phyloP scores from a whole-genome alignment of 2,888 invertebrate genomes.

The Trisateles emortualis region DNA sequence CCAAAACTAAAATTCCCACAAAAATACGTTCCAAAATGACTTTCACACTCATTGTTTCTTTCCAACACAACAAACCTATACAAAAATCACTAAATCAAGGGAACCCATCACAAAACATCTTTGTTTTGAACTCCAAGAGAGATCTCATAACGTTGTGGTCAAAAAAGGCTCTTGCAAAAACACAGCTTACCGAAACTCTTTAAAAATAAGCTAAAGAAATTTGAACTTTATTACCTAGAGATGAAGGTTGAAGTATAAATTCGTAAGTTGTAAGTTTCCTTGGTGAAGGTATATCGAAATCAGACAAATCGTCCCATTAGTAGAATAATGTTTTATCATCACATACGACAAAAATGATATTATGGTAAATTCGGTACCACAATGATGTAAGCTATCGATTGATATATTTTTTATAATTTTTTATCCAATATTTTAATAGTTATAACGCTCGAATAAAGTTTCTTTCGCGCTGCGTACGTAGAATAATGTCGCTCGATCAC shows the following conservation, averaged over 20 bases:
- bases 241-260: neutral
- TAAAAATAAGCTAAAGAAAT: conserved; percentile 20
- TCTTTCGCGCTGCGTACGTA: too few relatives aligned
- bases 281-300: conserved; percentile 78
- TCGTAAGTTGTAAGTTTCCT: conserved; percentile 15
- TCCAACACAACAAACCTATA: conserved; percentile 45
- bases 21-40: conserved; percentile 6
- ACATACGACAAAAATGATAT: too few relatives aligned
- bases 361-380: too few relatives aligned
- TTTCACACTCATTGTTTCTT: conserved; percentile 43
- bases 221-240: conserved; percentile 32
- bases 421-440: too few relatives aligned
- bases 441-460: too few relatives aligned
- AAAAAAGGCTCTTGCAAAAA: conserved; percentile 68
- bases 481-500: too few relatives aligned
- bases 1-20: conserved; percentile 20
- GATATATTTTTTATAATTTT: too few relatives aligned
- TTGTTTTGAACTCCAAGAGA: conserved; percentile 78
- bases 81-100: conserved; percentile 75
- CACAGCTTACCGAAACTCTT: conserved; percentile 34
- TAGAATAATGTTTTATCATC: too few relatives aligned
- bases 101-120: conserved; percentile 74
- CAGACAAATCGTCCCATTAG: too few relatives aligned
- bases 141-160: conserved; percentile 81
- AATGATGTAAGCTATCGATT: too few relatives aligned